Percentiles rank a stretch among this genome's conserved stretches.
Conservation (phyloP, 2,113 vertebrate species). For the Rana temporaria region DNA sequence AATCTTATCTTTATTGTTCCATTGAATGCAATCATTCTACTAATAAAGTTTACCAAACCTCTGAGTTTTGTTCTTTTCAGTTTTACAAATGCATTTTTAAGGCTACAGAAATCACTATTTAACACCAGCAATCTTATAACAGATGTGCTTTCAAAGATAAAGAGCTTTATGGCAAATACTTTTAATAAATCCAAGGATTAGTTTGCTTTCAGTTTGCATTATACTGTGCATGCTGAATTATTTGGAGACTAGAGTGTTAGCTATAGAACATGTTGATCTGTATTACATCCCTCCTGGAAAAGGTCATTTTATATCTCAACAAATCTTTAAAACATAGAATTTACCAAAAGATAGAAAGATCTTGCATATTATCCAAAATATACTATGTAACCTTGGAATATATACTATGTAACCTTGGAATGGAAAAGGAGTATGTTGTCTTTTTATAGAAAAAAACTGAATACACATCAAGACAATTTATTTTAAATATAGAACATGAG, state of each 20-base stretch:
- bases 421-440: neutral
- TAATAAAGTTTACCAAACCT: constrained; percentile 8
- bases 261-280: constrained; percentile 24
- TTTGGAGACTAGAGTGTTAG: constrained; percentile 19
- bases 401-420: neutral
- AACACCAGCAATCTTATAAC: constrained; percentile 37
- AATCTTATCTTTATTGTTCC: neutral
- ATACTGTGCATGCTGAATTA: constrained; percentile 21
- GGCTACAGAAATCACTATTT: constrained; percentile 20
- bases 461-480: neutral
- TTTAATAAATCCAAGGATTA: constrained; percentile 45
- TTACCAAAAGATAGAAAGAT: constrained; percentile 1
- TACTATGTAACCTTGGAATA: neutral
- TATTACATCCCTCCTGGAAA: constrained; percentile 12
- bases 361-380: neutral
- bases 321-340: constrained; percentile 5
- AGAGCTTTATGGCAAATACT: constrained; percentile 32
- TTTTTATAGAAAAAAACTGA: neutral
- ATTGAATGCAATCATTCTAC: neutral
- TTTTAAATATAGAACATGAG: neutral
- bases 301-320: neutral
- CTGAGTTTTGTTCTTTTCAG: neutral
- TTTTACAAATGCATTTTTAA: constrained; percentile 30
- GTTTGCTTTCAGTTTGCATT: constrained; percentile 43
- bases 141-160: constrained; percentile 43